Percentiles rank a stretch among this genome's conserved stretches.
Evolutionary conservation across 2,797 vertebrate species (phyloP).

Genomic region (Nannoperca australis): DNA sequence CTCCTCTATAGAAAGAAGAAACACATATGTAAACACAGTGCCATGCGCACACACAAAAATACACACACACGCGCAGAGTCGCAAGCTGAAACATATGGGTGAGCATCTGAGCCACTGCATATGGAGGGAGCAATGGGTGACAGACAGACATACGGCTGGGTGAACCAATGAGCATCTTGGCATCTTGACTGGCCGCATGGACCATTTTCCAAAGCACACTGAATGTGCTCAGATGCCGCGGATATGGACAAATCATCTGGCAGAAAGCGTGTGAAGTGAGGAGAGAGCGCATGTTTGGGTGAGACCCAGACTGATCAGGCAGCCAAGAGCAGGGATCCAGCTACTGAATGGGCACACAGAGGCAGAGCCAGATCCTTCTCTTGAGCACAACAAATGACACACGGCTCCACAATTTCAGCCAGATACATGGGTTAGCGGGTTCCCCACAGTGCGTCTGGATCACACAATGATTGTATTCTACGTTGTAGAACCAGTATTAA

Average conservation of each 20-base stretch:
- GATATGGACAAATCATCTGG: slow-evolving; percentile 80
- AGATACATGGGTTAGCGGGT: slow-evolving; percentile 4
- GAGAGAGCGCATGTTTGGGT: slow-evolving; percentile 73
- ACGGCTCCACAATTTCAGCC: slow-evolving; percentile 27
- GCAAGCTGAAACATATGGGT: slow-evolving; percentile 76
- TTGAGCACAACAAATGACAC: slow-evolving; percentile 36
- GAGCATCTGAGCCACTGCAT: slow-evolving; percentile 75
- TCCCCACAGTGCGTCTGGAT: neutral
- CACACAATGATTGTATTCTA: neutral
- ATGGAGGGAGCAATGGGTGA: slow-evolving; percentile 78
- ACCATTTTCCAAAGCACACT: slow-evolving; percentile 62
- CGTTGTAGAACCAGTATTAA: too few species aligned
- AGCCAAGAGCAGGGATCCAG: slow-evolving; percentile 73
- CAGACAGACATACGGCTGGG: slow-evolving; percentile 82
- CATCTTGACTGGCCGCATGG: slow-evolving; percentile 63
- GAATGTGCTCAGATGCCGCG: slow-evolving; percentile 70
- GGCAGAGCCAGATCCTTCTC: slow-evolving; percentile 43
- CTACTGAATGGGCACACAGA: slow-evolving; percentile 55
- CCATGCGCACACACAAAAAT: slow-evolving; percentile 11
- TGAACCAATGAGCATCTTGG: slow-evolving; percentile 71
- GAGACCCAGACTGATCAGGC: slow-evolving; percentile 66
- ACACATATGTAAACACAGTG: slow-evolving; percentile 44
- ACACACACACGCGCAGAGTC: slow-evolving; percentile 48
- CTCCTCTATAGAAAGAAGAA: slow-evolving; percentile 86
- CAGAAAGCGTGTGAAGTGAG: slow-evolving; percentile 75